Percentiles rank a stretch among this genome's conserved stretches.
Conservation (phyloP, 1,140 invertebrate species). For the Euschistus heros region DNA sequence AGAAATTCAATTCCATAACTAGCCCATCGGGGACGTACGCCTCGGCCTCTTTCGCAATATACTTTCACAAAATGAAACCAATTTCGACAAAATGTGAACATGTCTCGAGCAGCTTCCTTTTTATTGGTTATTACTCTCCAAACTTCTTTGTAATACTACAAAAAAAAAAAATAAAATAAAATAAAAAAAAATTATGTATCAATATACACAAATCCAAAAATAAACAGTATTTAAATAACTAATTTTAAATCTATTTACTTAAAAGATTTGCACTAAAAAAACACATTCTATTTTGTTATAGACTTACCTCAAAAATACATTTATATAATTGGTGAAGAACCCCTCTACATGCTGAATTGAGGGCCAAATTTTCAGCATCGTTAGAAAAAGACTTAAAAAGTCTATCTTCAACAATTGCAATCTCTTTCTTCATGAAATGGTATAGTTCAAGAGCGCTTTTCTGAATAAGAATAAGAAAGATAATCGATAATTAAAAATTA, state of each 20-base stretch:
- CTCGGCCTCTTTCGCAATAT: slow-evolving; percentile 70
- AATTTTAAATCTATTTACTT: no score
- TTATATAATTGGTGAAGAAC: slow-evolving; percentile 77
- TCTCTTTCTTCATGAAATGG: slow-evolving; percentile 46
- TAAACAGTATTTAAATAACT: no score
- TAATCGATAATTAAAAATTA: neutral
- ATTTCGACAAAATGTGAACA: slow-evolving; percentile 65
- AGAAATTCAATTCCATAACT: slow-evolving; percentile 77
- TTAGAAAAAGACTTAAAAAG: slow-evolving; percentile 39
- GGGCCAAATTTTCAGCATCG: slow-evolving; percentile 42
- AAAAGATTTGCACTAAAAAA: neutral
- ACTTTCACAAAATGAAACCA: slow-evolving; percentile 81
- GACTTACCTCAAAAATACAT: slow-evolving; percentile 72
- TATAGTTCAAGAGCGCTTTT: slow-evolving; percentile 48
- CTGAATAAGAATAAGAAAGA: slow-evolving; percentile 35
- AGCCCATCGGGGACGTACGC: slow-evolving; percentile 72
- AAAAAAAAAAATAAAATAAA: slow-evolving; percentile 24
- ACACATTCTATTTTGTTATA: neutral
- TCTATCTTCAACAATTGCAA: slow-evolving; percentile 49
- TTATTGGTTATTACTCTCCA: slow-evolving; percentile 48
- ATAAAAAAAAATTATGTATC: neutral
- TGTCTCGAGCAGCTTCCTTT: slow-evolving; percentile 37
- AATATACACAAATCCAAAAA: neutral
- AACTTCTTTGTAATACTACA: slow-evolving; percentile 70
- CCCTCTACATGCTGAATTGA: slow-evolving; percentile 58